Evolutionary conservation across 2,888 invertebrate genomes (phyloP), one percentile per base, ranked within the genome.

Genomic region (Himalopsyche anomala): DNA sequence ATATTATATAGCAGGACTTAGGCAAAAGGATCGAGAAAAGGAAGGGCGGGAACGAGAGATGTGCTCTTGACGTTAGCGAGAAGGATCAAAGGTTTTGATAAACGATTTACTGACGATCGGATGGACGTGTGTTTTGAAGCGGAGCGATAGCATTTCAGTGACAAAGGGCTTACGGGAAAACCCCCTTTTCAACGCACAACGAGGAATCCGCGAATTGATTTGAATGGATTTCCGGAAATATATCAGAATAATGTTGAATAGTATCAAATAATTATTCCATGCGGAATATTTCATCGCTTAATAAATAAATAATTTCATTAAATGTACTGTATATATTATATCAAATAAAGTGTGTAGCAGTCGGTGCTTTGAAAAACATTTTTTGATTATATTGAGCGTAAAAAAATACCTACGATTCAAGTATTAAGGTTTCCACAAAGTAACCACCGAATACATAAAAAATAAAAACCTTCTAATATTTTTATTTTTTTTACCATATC

Each of bases 1-100:
- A 62, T 62, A 62, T 62, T 62, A 62, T 19, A 62, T 11, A 62
- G 62, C 62, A 62, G 82, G 56, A 82, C 38, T 38, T 4, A 82
- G 51, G 51, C 55, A 36, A 56, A 54, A 38, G 45, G 81, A 36
- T 36, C 51, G 81, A 81, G 81, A 81, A 45, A 81, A 45, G 54
- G 55, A 38, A 36, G 38, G 69, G 40, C 74, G 74, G 74, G 51
- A 45, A 69, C 83, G 83, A 83, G 45, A 38, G 83, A 83, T 83
- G 83, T 83, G 83, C 83, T 79, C 69, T 83, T 62, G 62, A 62
- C 85, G 81, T 81, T 51, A 36, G 81, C 62, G 28, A 81, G 85
- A 81, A 56, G 81, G 85, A 85, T 85, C 85, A 85, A 85, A 85
- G 81, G 85, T 81, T 81, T 85, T 85, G 81, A 85, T 85, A 85